These are phyloP conservation scores for Dasypogon diadema DNA, from an alignment of 2,888 invertebrate species.

Conservation along the genomic window DNA sequence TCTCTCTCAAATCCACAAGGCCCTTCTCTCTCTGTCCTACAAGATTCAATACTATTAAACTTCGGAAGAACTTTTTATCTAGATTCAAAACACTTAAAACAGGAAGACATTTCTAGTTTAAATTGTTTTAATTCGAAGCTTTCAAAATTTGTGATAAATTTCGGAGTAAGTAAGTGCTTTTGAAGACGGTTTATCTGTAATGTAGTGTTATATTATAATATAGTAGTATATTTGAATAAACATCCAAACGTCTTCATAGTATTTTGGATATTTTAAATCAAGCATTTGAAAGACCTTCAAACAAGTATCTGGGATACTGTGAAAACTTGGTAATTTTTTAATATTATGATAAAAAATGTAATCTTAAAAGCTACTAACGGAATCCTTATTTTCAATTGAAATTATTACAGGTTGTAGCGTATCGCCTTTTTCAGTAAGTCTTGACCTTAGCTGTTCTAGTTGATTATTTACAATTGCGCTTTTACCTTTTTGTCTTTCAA, in stretches of 20 bases:
- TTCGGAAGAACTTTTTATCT: too few relatives aligned
- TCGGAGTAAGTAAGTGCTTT: neutral
- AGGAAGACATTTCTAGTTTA: too few relatives aligned
- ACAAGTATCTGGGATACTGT: constrained; percentile 21
- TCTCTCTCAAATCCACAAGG: too few relatives aligned
- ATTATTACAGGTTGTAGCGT: neutral
- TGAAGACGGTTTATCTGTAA: neutral
- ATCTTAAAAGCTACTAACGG: neutral
- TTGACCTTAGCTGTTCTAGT: neutral
- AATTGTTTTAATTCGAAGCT: too few relatives aligned
- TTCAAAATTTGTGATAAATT: too few relatives aligned
- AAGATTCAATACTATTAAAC: neutral
- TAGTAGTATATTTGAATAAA: constrained; percentile 49
- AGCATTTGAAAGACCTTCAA: constrained; percentile 50
- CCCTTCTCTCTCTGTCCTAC: too few relatives aligned
- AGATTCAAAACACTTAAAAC: too few relatives aligned
- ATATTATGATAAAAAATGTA: constrained; percentile 47
- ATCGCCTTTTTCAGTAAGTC: neutral
- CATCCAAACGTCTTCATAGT: constrained; percentile 14
- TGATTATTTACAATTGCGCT: neutral
- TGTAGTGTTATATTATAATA: constrained; percentile 10
- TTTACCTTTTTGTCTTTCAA: neutral
- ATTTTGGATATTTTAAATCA: constrained; percentile 43
- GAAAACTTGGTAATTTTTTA: constrained; percentile 40
- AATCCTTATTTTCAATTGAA: neutral